Evolutionary conservation across 2,797 vertebrate genomes (phyloP), one percentile per base, ranked within the genome.

Genomic region (Acomys russatus): DNA sequence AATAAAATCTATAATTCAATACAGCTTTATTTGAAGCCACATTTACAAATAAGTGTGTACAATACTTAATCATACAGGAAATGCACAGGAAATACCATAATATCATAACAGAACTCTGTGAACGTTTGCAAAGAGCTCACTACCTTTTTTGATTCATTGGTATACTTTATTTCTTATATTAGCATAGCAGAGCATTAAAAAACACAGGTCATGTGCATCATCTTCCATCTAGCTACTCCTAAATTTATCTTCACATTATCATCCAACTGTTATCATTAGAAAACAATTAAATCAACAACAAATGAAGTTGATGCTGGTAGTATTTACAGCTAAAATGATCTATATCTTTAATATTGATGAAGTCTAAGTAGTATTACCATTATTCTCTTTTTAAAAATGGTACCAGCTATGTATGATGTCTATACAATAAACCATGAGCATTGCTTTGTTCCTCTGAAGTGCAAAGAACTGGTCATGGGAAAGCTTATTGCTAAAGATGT

Each of bases 401-500:
- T 97, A 94, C 90, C 66, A 63, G 70, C 35, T 12, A 70, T 35
- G 61, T 44, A 76, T 89, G 91, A 94, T 91, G 92, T 95, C 88
- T 92, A 79, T 11, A 88, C 90, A 80, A 49, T 90, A 95, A 82
- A 28, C 84, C 49, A 61, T 4, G 28, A 80, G 49, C 0, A 84
- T 25, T 91, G 70, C 56, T 96, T 97, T 84, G 51, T 95, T 96
- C 96, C 87, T 95, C 33, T 95, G 51, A 33, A 95, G 74, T 96
- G 91, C 94, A 92, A 93, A 79, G 77, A 70, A 95, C 64, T 98
- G 82, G 88, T 97, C 64, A 71, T 2, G 44, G 82, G 64, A 44
- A 44, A 86, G 95, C 97, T 97, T 96, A 97, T 91, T 97, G 71
- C 51, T 54, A 85, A 71, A 44, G 44, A 44, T 92, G 74, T 95